These are phyloP conservation scores for Echinops telfairi DNA, from an alignment of 2,113 vertebrate species.

Conservation along the genomic window DNA sequence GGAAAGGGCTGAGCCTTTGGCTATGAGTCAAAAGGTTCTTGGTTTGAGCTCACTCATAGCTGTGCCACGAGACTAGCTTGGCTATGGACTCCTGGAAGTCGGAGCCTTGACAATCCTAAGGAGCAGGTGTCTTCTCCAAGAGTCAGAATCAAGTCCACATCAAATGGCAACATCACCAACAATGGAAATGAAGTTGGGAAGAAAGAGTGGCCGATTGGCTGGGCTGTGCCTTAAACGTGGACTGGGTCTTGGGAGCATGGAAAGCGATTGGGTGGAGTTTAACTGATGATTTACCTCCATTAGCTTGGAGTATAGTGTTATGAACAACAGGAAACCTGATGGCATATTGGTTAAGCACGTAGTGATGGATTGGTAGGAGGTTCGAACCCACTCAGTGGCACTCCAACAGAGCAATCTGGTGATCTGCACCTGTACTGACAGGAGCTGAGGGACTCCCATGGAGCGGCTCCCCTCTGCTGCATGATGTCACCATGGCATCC, in stretches of 20 bases:
- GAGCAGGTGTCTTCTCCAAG: too few species aligned
- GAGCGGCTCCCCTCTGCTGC: too few species aligned
- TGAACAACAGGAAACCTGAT: not conserved
- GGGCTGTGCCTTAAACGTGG: not conserved
- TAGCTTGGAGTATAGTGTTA: not conserved
- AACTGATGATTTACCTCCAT: not conserved
- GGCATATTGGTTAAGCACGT: not conserved
- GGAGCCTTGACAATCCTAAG: not conserved
- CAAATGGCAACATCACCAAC: not conserved
- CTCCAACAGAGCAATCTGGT: not conserved
- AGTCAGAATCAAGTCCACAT: not conserved
- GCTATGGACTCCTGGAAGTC: not conserved
- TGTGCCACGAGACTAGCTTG: not conserved
- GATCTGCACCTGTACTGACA: not conserved
- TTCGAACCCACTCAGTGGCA: not conserved
- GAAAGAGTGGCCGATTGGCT: fast-evolving
- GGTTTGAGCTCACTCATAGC: not conserved
- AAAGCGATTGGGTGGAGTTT: not conserved
- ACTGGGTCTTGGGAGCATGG: not conserved
- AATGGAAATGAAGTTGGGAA: not conserved
- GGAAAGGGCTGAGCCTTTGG: not conserved
- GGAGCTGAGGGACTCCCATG: not conserved
- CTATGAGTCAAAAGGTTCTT: not conserved
- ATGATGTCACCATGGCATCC: not conserved
- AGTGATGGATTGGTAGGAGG: not conserved